A percentile compares a stretch with the other conserved stretches of the same genome.
These are phyloP conservation scores for Anguilla megastoma DNA, from an alignment of 2,797 vertebrate species.

Conservation along the genomic window DNA sequence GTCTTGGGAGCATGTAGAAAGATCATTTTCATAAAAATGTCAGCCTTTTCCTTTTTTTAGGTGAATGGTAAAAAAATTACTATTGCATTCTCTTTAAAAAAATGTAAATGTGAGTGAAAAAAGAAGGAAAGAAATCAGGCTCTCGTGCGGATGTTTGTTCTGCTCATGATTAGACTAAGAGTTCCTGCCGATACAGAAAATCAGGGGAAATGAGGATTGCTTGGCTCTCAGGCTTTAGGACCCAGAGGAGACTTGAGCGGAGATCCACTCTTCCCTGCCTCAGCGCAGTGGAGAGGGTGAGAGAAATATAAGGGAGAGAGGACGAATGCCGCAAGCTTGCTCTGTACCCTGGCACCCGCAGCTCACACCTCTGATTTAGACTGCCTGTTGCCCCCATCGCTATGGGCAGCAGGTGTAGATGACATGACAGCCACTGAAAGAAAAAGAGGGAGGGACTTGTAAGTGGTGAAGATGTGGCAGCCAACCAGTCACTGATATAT, in stretches of 20 bases:
- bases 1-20: background rate
- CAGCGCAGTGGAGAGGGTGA: conserved; percentile 6
- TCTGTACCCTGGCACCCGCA: conserved; percentile 21
- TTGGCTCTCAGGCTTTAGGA: conserved; percentile 36
- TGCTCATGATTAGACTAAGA: background rate
- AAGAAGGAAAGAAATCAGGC: conserved; percentile 1
- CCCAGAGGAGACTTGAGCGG: conserved; percentile 31
- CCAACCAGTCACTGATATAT: conserved; percentile 26
- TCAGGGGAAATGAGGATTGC: background rate
- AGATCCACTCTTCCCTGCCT: conserved; percentile 1
- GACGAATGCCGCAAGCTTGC: conserved; percentile 18
- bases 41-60: background rate
- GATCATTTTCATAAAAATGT: background rate
- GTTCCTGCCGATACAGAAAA: background rate
- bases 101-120: background rate
- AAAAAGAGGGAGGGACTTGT: conserved; percentile 38
- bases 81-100: background rate
- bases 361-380: conserved; percentile 33
- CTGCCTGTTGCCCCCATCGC: conserved; percentile 31
- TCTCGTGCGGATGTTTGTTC: background rate
- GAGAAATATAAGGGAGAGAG: conserved; percentile 16
- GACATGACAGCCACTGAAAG: conserved; percentile 35
- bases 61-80: background rate
- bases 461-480: conserved; percentile 40
- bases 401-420: conserved; percentile 50